A percentile compares a stretch with the other conserved stretches of the same genome.
These are phyloP conservation scores for Notospermus geniculatus DNA, from an alignment of 1,140 invertebrate species.

Conservation along the genomic window DNA sequence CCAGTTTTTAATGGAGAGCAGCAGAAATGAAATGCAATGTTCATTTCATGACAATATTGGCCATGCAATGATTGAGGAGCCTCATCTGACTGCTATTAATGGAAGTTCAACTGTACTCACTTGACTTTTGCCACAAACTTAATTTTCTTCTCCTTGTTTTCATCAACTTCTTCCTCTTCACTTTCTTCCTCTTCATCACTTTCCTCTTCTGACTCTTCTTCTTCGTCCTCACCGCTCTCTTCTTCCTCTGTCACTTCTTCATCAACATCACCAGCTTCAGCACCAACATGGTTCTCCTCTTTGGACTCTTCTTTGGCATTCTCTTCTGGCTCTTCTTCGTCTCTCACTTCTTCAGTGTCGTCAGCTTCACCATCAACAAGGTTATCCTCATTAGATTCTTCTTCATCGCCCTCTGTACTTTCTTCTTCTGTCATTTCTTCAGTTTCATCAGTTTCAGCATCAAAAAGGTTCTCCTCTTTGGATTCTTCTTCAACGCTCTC, in stretches of 20 bases:
- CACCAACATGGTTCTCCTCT: not conserved
- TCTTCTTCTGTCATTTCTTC: conserved; percentile 5
- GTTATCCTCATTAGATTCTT: conserved; percentile 2
- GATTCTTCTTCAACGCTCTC: not conserved
- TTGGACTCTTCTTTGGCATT: not conserved
- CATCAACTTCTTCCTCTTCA: conserved; percentile 3
- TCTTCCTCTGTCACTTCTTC: conserved; percentile 6
- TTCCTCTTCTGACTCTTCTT: conserved; percentile 9
- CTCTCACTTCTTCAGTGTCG: conserved; percentile 1
- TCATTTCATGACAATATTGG: too few relatives aligned
- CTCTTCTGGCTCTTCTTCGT: conserved; percentile 1
- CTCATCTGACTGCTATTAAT: too few relatives aligned
- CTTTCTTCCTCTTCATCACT: not conserved
- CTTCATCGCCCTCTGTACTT: conserved; percentile 1
- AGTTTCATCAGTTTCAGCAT: conserved; percentile 7
- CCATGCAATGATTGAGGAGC: too few relatives aligned
- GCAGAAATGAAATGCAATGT: too few relatives aligned
- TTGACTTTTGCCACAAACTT: not conserved
- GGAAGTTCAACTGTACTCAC: not conserved
- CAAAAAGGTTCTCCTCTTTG: not conserved
- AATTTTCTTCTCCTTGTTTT: not conserved
- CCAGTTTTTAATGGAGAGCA: too few relatives aligned
- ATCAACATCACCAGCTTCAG: conserved; percentile 1
- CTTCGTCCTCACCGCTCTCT: conserved; percentile 4
- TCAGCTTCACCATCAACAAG: not conserved